A percentile compares a stretch with the other conserved stretches of the same genome.
Evolutionary conservation across 2,888 invertebrate species (phyloP).

Genomic region (Steinernema scapterisci): DNA sequence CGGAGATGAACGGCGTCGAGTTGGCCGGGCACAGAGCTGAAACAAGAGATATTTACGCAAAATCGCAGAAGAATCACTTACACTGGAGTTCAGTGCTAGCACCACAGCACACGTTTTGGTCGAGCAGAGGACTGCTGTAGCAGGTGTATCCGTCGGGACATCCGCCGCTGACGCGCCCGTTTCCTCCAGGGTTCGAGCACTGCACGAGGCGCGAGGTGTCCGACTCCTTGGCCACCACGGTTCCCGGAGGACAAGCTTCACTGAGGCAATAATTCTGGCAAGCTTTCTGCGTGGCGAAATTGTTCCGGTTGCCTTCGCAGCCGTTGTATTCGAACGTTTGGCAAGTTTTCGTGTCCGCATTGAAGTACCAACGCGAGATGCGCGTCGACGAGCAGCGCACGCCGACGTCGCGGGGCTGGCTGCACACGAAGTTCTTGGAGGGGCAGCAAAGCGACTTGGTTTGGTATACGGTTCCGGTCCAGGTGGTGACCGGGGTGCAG

Average conservation of each 20-base stretch:
- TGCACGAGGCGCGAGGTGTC: slow-evolving; percentile 59
- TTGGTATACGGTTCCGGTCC: slow-evolving; percentile 64
- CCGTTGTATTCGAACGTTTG: slow-evolving; percentile 66
- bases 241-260: slow-evolving; percentile 65
- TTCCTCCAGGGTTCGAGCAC: slow-evolving; percentile 61
- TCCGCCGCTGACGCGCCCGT: slow-evolving; percentile 61
- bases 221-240: slow-evolving; percentile 64
- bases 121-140: slow-evolving; percentile 59
- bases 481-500: slow-evolving; percentile 65
- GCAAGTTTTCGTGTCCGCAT: slow-evolving; percentile 64
- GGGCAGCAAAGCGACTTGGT: slow-evolving; percentile 66
- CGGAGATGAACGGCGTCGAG: slow-evolving; percentile 66
- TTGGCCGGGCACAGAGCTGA: slow-evolving; percentile 62
- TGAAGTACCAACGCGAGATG: slow-evolving; percentile 66
- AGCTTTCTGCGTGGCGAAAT: slow-evolving; percentile 64
- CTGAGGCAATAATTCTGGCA: slow-evolving; percentile 67
- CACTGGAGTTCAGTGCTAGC: slow-evolving; percentile 63
- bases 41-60: slow-evolving; percentile 27
- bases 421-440: slow-evolving; percentile 66
- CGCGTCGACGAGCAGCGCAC: slow-evolving; percentile 53
- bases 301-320: slow-evolving; percentile 67
- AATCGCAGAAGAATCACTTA: slow-evolving; percentile 33
- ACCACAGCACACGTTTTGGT: slow-evolving; percentile 67
- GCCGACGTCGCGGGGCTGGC: slow-evolving; percentile 63
- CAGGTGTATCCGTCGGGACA: slow-evolving; percentile 67